A percentile compares a stretch with the other conserved stretches of the same genome.
These are phyloP conservation scores for Brachymystax lenok DNA, from an alignment of 2,797 vertebrate species.

Conservation along the genomic window DNA sequence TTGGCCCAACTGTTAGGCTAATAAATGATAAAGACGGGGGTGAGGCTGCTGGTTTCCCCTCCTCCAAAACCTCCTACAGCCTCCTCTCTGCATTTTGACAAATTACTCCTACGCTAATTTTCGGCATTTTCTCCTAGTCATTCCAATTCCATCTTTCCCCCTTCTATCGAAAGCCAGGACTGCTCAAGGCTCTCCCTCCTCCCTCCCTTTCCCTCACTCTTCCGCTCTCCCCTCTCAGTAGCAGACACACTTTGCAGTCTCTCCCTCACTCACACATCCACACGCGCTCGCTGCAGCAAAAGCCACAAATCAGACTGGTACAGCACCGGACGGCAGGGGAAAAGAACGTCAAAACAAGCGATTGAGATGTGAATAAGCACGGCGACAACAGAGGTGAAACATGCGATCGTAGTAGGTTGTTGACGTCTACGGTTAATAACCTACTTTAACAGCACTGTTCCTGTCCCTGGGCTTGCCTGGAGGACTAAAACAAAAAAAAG, in stretches of 20 bases:
- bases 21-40: neutral
- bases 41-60: neutral
- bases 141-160: conserved; percentile 24
- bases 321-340: conserved; percentile 4
- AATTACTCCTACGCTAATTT: neutral
- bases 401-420: neutral
- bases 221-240: conserved; percentile 23
- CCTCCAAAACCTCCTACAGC: conserved; percentile 3
- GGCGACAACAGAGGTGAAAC: conserved; percentile 7
- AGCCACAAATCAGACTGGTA: conserved; percentile 28
- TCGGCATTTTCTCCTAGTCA: conserved; percentile 5
- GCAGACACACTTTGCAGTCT: conserved; percentile 26
- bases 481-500: conserved; percentile 31
- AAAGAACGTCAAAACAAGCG: conserved; percentile 15
- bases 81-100: neutral
- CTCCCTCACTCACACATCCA: neutral
- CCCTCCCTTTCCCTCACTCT: conserved; percentile 10
- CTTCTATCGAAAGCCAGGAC: conserved; percentile 33
- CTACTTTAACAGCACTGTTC: neutral
- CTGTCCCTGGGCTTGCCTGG: conserved; percentile 12
- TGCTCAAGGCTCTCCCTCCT: conserved; percentile 36
- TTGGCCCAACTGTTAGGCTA: neutral
- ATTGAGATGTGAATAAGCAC: conserved; percentile 7
- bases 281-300: conserved; percentile 39
- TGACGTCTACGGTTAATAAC: neutral